These are phyloP conservation scores for Plebejus argus DNA, from an alignment of 2,888 invertebrate genomes.

Conservation along the genomic window DNA sequence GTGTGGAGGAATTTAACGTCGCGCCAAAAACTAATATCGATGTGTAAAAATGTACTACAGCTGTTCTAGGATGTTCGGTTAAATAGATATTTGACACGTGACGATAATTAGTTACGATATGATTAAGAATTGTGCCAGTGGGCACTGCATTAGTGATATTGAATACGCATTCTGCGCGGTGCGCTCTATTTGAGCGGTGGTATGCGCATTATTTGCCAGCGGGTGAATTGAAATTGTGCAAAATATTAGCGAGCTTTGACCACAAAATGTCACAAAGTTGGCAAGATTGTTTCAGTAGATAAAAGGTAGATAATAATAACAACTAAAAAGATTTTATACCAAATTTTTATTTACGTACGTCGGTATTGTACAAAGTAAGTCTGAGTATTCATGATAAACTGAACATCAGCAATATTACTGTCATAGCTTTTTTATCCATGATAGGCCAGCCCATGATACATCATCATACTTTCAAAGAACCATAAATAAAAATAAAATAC, in stretches of 20 bases:
- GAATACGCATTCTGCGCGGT: conserved; percentile 23
- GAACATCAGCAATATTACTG: too few relatives aligned
- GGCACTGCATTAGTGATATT: conserved; percentile 16
- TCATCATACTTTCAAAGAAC: too few relatives aligned
- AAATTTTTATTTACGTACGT: too few relatives aligned
- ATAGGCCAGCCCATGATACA: too few relatives aligned
- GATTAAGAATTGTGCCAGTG: conserved; percentile 44
- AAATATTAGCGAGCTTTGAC: conserved; percentile 22
- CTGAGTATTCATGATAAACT: too few relatives aligned
- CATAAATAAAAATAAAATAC: neutral
- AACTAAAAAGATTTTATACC: neutral
- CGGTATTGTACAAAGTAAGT: too few relatives aligned
- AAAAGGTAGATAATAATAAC: neutral
- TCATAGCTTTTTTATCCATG: too few relatives aligned
- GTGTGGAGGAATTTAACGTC: conserved; percentile 34
- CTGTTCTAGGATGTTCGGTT: conserved; percentile 45
- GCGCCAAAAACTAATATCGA: conserved; percentile 35
- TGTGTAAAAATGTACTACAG: conserved; percentile 44
- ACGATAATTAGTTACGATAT: conserved; percentile 45
- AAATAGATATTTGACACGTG: conserved; percentile 44
- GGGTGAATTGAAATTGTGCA: conserved; percentile 2
- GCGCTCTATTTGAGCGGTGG: conserved; percentile 25
- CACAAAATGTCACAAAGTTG: neutral
- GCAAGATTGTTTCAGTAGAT: neutral
- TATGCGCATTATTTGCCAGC: conserved; percentile 15